Conservation (phyloP, 2,888 invertebrate species). For the Drosophila sordidapex region DNA sequence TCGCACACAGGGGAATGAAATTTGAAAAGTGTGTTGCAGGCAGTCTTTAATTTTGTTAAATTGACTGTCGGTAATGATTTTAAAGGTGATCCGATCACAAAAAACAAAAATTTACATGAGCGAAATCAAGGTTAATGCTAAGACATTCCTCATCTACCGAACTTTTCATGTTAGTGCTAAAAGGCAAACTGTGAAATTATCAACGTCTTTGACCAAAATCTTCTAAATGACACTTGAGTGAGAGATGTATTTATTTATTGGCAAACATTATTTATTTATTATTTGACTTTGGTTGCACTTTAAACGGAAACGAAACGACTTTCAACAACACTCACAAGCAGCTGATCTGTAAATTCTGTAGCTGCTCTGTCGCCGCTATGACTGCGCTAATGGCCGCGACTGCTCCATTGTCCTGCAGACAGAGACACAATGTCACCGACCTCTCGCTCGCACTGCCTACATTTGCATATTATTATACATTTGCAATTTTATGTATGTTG, state of each 20-base stretch:
- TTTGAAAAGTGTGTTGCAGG: neutral
- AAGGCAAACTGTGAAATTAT: neutral
- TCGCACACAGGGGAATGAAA: neutral
- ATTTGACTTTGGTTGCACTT: neutral
- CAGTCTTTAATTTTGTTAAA: neutral
- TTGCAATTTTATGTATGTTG: too few species aligned
- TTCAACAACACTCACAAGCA: neutral
- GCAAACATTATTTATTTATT: too few species aligned
- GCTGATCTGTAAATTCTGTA: neutral
- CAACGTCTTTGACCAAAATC: neutral
- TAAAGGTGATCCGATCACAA: neutral
- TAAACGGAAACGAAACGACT: neutral
- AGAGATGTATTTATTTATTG: neutral
- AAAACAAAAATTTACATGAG: neutral
- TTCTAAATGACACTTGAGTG: neutral
- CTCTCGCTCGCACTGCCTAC: neutral
- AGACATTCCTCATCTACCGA: neutral
- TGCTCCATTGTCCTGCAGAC: neutral
- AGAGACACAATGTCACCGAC: neutral
- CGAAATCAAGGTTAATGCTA: neutral
- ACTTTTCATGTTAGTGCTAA: neutral
- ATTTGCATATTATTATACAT: neutral
- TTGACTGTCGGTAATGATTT: neutral
- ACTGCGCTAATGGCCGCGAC: neutral
- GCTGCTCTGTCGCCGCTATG: neutral